Conservation (phyloP, 2,113 vertebrate genomes). For the Aphelocoma coerulescens region DNA sequence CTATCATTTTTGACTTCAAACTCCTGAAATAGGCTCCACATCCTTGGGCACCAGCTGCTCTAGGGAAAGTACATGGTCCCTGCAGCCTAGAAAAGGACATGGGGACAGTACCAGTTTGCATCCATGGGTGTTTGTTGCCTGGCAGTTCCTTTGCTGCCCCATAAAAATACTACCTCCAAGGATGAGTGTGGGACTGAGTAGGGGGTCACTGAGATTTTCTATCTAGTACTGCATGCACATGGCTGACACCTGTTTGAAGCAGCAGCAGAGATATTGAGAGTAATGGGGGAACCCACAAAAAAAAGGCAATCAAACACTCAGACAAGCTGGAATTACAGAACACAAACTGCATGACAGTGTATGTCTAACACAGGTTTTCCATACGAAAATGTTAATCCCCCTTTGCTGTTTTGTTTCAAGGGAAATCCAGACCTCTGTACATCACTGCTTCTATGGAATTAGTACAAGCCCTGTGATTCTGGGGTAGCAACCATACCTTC, state of each 20-base stretch:
- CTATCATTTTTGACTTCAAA: not conserved
- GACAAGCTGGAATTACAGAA: not conserved
- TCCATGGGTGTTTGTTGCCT: not conserved
- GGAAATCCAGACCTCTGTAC: not conserved
- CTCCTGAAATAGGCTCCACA: accelerated
- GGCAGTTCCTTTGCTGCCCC: not conserved
- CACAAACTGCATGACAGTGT: not conserved
- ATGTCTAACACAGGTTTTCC: not conserved
- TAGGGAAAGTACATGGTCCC: not conserved
- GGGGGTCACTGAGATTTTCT: not conserved
- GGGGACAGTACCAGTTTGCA: not conserved
- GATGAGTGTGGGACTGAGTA: accelerated
- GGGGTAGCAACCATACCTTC: not conserved
- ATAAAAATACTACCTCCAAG: not conserved
- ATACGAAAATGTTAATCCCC: not conserved
- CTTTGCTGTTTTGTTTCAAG: not conserved
- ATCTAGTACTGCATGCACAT: accelerated
- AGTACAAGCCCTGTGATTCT: not conserved
- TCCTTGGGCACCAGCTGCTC: not conserved
- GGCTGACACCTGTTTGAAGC: not conserved
- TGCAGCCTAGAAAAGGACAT: not conserved
- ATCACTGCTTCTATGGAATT: not conserved
- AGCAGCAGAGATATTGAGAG: not conserved
- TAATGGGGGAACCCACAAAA: not conserved
- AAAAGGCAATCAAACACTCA: not conserved